Conservation (phyloP, 2,113 vertebrate genomes). For the Smithornis capensis region DNA sequence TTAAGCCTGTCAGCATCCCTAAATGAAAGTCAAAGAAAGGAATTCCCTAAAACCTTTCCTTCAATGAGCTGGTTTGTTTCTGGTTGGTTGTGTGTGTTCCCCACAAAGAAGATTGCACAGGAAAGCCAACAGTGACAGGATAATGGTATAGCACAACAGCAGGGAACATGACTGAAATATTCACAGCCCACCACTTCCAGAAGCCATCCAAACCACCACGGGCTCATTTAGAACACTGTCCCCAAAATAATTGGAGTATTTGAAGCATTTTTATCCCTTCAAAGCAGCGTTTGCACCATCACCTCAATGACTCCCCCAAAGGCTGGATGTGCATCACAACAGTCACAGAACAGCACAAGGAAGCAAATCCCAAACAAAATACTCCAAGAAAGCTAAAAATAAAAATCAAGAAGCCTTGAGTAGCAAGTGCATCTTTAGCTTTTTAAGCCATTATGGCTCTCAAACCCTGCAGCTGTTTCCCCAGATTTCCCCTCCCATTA, state of each 20-base stretch:
- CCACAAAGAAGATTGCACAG: conserved; percentile 23
- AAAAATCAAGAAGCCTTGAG: not conserved
- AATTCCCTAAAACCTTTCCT: not conserved
- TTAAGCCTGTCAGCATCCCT: not conserved
- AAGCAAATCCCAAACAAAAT: not conserved
- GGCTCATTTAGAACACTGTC: not conserved
- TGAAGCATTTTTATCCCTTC: not conserved
- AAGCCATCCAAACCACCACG: not conserved
- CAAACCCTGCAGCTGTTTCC: not conserved
- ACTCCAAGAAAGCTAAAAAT: not conserved
- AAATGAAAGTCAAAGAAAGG: not conserved
- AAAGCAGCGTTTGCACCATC: not conserved
- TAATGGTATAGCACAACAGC: not conserved
- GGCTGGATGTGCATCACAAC: not conserved
- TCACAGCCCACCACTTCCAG: not conserved
- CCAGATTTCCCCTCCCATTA: not conserved
- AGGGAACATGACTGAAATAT: not conserved
- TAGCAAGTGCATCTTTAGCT: not conserved
- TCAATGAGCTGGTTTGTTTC: not conserved
- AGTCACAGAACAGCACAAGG: fast-evolving
- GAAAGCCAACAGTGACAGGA: not conserved
- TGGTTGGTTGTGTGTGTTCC: not conserved
- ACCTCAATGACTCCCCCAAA: not conserved
- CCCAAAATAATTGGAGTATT: not conserved
- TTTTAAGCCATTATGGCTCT: not conserved